Percentiles rank a stretch among this genome's conserved stretches.
phyloP scores from a whole-genome alignment of 1,140 invertebrate species.

The Caenorhabditis briggsae region DNA sequence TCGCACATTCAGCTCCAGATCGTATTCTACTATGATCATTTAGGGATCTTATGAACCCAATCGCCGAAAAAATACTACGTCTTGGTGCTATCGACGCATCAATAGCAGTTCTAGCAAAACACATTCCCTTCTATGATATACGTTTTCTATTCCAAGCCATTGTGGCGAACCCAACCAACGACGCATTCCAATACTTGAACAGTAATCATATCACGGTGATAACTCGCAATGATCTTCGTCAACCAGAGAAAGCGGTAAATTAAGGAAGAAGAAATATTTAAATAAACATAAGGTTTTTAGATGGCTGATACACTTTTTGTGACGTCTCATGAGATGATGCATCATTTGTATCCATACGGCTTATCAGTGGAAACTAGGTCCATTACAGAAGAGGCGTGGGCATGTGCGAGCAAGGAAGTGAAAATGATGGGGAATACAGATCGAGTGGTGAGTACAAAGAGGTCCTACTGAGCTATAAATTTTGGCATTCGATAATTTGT shows the following conservation, averaged over 20 bases:
- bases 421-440: conserved; percentile 17
- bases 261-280: not conserved
- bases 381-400: not conserved
- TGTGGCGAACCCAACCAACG: conserved; percentile 24
- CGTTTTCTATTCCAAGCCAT: conserved; percentile 38
- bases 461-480: too few species aligned
- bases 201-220: conserved; percentile 38
- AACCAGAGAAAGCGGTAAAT: conserved; percentile 35
- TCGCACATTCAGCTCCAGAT: not conserved
- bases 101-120: not conserved
- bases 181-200: conserved; percentile 28
- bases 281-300: not conserved
- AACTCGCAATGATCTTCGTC: conserved; percentile 28
- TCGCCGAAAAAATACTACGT: conserved; percentile 10
- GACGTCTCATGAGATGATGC: conserved; percentile 35
- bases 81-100: conserved; percentile 33
- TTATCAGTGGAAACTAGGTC: not conserved
- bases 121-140: conserved; percentile 1
- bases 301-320: conserved; percentile 39
- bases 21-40: too few species aligned
- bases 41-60: conserved; percentile 6
- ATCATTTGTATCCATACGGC: conserved; percentile 2
- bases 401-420: not conserved
- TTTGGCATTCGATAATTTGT: too few species aligned
- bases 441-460: not conserved